Percentiles rank a stretch among this genome's conserved stretches.
Evolutionary conservation across 2,113 vertebrate genomes (phyloP).

Genomic region (Procavia capensis): DNA sequence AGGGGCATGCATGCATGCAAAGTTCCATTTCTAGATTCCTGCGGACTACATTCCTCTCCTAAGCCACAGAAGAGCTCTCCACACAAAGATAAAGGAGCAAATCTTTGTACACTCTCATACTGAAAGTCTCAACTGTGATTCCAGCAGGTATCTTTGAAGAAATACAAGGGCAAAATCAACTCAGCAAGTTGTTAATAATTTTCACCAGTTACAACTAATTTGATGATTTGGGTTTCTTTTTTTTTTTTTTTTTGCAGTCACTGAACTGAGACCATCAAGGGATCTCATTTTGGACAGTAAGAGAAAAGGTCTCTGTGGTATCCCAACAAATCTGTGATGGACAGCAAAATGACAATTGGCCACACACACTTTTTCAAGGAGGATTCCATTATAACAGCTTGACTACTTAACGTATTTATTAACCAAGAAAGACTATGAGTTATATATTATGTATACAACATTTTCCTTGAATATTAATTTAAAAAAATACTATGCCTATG

Average conservation of each 20-base stretch:
- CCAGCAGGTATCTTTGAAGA: not conserved
- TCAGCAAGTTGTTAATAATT: not conserved
- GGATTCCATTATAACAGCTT: not conserved
- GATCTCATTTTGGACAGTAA: not conserved
- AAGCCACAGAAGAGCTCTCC: constrained; percentile 9
- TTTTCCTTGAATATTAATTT: not conserved
- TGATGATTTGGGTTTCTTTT: not conserved
- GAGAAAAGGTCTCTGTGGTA: not conserved
- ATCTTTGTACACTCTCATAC: not conserved
- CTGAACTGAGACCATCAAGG: constrained; percentile 7
- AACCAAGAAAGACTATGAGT: not conserved
- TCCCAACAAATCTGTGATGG: not conserved
- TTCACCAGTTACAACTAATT: not conserved
- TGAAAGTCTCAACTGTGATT: not conserved
- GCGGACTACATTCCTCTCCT: constrained; percentile 32
- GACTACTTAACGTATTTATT: not conserved
- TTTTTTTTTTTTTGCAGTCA: not conserved
- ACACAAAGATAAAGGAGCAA: constrained; percentile 28
- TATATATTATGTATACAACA: not conserved
- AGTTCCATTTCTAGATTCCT: constrained; percentile 43
- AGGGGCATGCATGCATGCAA: constrained; percentile 28
- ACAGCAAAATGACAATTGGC: not conserved
- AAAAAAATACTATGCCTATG: not conserved
- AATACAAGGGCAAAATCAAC: not conserved
- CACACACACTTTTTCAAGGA: not conserved